Conservation (phyloP, 2,797 vertebrate genomes). For the Sebastes diploproa region DNA sequence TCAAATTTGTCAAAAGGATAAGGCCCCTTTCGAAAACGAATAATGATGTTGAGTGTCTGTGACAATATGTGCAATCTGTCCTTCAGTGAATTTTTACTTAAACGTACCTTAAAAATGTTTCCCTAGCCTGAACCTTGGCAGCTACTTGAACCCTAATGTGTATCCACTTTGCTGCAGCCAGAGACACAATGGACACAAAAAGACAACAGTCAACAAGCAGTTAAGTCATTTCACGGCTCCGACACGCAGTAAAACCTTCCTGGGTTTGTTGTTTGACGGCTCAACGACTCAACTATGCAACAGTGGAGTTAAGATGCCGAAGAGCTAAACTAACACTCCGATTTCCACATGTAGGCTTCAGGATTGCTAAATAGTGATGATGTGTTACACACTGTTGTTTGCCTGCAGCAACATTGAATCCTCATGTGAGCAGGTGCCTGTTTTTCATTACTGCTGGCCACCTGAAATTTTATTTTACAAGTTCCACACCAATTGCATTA, state of each 20-base stretch:
- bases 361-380: background rate
- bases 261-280: constrained; percentile 20
- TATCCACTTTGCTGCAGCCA: constrained; percentile 5
- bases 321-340: background rate
- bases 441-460: background rate
- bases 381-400: background rate
- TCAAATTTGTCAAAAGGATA: background rate
- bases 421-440: background rate
- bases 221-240: background rate
- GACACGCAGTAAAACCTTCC: background rate
- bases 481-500: background rate
- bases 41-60: background rate
- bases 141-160: constrained; percentile 41
- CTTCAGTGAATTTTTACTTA: background rate
- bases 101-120: background rate
- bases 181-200: constrained; percentile 11
- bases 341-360: background rate
- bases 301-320: constrained; percentile 5
- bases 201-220: background rate
- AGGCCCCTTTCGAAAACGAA: background rate
- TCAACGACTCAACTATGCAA: constrained; percentile 28
- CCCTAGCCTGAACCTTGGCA: constrained; percentile 11
- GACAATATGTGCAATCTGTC: background rate
- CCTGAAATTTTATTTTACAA: background rate
- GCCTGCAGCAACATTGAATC: background rate